Base-by-base conservation (phyloP, 2,888 invertebrate genomes). In the Lasioglossum calceatum region DNA sequence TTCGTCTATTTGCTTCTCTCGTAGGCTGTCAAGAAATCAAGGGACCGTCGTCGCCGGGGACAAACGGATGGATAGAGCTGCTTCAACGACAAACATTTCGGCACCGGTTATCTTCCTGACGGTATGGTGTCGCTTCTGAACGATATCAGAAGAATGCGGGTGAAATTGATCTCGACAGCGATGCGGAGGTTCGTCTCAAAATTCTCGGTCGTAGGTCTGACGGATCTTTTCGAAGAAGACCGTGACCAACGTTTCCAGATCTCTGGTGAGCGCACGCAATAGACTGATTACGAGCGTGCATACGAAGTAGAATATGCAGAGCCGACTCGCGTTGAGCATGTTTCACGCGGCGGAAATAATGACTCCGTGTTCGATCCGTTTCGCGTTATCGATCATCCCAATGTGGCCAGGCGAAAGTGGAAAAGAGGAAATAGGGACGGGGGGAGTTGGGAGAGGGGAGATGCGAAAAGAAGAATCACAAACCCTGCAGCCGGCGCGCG, bases 1-100 rank as follows among this genome's bases (percentile, higher is more conserved):
- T 94, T 93, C 90, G 90, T 83, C 54, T 27, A 67, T 64, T 73
- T 72, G 76, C 27, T 85, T 23, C 74, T 50, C 36, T 39, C 23
- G 27, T 44, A 12, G 50, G 4, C 54, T n/a, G 23, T 58, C 10
- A n/a, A 58, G 3, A 27, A 47, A 74, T 50, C 50, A 50, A 73
- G 32, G 50, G 23, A 4, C 10, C 44, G 27, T 42, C 76, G 8
- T 61, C 27, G 16, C 42, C 42, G 23, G 67, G 12, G 12, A 71
- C 23, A 0, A 12, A 23, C 4, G 12, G 23, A 39, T 36, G 39
- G 19, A 42, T 12, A 42, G 70, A 32, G 36, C 27, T 67, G 27
- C 19, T 7, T 36, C 61, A 14, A 61, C 27, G 27, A 14, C 14
- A 27, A 27, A 27, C 61, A 64, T 32, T 64, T 4, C 27, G 61